Evolutionary conservation across 2,113 vertebrate genomes (phyloP).

Genomic region (Ranitomeya variabilis): DNA sequence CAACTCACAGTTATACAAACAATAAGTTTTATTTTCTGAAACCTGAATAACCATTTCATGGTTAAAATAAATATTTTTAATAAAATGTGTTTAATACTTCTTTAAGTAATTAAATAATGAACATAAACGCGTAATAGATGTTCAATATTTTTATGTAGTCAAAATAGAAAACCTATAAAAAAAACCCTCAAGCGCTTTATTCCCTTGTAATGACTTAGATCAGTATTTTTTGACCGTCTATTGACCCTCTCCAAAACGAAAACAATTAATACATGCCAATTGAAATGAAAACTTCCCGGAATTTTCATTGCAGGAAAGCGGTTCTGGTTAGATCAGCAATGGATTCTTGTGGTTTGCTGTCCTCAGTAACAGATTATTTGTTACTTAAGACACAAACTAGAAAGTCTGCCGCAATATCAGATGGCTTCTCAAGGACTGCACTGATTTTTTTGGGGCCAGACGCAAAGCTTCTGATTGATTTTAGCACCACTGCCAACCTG

Average conservation of each 20-base stretch:
- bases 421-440: neutral
- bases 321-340: slow-evolving; percentile 21
- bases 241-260: neutral
- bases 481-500: no score
- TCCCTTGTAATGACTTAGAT: neutral
- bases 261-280: slow-evolving; percentile 7
- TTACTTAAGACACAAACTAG: neutral
- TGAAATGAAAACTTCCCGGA: slow-evolving; percentile 17
- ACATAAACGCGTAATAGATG: no score
- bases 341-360: slow-evolving; percentile 31
- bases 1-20: no score
- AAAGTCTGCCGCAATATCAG: neutral
- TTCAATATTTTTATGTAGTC: no score
- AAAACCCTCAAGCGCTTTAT: neutral
- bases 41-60: no score
- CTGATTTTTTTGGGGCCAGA: neutral
- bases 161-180: no score
- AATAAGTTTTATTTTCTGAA: no score
- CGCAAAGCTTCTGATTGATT: neutral
- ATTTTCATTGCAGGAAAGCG: neutral
- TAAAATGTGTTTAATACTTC: no score
- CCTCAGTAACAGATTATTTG: slow-evolving; percentile 20
- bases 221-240: slow-evolving; percentile 6
- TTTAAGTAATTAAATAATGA: no score
- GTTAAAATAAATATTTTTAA: no score